Conservation (phyloP, 2,888 invertebrate genomes). For the Cheilosia scutellata region DNA sequence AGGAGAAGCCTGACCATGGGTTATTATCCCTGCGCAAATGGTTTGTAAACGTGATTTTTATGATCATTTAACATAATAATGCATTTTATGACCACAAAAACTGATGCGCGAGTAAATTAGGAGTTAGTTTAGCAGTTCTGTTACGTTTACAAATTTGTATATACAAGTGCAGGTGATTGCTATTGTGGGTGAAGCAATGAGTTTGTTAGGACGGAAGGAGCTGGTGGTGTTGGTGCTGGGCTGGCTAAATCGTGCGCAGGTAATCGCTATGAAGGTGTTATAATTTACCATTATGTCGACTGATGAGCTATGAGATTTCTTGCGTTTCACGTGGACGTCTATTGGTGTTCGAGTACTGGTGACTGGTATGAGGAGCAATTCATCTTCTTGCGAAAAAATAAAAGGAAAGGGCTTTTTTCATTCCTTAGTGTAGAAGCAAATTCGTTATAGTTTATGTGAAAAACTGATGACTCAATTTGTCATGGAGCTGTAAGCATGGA, state of each 20-base stretch:
- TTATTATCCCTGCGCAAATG: slow-evolving; percentile 82
- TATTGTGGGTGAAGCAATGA: slow-evolving; percentile 24
- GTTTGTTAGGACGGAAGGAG: background rate
- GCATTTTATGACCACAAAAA: slow-evolving; percentile 80
- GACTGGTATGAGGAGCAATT: slow-evolving; percentile 34
- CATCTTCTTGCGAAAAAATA: slow-evolving; percentile 36
- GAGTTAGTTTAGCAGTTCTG: slow-evolving; percentile 58
- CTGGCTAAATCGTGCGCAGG: slow-evolving; percentile 48
- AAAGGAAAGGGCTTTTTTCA: slow-evolving; percentile 9
- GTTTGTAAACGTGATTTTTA: slow-evolving; percentile 84
- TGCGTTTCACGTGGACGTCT: background rate
- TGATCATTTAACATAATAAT: slow-evolving; percentile 84
- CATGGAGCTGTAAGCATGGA: slow-evolving; percentile 9
- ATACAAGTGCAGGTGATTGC: slow-evolving; percentile 13
- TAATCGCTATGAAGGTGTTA: slow-evolving; percentile 65
- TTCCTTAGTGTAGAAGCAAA: slow-evolving; percentile 11
- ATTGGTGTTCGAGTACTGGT: slow-evolving; percentile 13
- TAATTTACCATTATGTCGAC: slow-evolving; percentile 61
- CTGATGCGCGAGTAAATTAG: slow-evolving; percentile 77
- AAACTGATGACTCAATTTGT: slow-evolving; percentile 58
- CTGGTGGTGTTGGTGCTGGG: slow-evolving; percentile 35
- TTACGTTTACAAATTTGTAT: slow-evolving; percentile 15
- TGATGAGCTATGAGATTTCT: slow-evolving; percentile 56
- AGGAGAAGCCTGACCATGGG: slow-evolving; percentile 76
- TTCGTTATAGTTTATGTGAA: slow-evolving; percentile 42